These are phyloP conservation scores for Brachyptera putata DNA, from an alignment of 2,888 invertebrate genomes.

Conservation along the genomic window DNA sequence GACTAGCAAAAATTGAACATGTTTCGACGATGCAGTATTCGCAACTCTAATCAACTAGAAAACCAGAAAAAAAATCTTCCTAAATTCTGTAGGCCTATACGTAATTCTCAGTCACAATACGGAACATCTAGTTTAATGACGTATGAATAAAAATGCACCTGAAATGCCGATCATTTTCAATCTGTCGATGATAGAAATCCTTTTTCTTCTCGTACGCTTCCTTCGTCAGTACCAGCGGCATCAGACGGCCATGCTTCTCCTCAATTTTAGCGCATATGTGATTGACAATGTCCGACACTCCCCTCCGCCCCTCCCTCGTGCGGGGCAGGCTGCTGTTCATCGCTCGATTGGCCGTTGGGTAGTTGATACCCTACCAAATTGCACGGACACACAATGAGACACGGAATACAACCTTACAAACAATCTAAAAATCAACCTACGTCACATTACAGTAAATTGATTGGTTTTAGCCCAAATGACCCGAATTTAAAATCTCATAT, in stretches of 20 bases:
- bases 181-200: conserved; percentile 54
- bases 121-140: no score
- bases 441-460: no score
- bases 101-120: no score
- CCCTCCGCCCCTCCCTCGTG: conserved; percentile 50
- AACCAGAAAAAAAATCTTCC: no score
- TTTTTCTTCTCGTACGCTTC: conserved; percentile 65
- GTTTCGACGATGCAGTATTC: no score
- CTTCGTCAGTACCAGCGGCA: conserved; percentile 61
- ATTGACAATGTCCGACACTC: conserved; percentile 50
- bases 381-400: conserved; percentile 30
- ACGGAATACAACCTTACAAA: conserved; percentile 1
- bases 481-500: no score
- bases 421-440: no score
- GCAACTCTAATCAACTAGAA: no score
- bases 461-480: no score
- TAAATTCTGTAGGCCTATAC: no score
- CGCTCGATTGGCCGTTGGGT: conserved; percentile 55
- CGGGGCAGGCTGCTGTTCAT: conserved; percentile 56
- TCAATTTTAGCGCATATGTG: conserved; percentile 66
- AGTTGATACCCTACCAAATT: conserved; percentile 46
- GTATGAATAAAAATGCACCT: no score
- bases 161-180: conserved; percentile 64
- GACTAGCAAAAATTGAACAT: no score
- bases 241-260: conserved; percentile 65